Percentiles rank a stretch among this genome's conserved stretches.
phyloP scores from a whole-genome alignment of 2,888 invertebrate species.

The Sesia apiformis region DNA sequence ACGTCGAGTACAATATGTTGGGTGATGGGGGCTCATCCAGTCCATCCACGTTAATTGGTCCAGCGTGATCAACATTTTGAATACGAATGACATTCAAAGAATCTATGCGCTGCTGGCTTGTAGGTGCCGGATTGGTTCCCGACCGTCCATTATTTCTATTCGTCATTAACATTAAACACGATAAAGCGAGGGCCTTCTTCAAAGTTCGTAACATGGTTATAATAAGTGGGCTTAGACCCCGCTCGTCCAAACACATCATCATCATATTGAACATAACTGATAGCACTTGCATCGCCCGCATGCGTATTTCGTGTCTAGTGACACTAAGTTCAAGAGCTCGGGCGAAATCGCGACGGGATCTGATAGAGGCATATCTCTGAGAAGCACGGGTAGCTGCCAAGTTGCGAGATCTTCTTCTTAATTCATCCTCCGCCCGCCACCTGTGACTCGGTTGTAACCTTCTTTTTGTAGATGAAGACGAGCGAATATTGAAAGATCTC shows the following conservation, averaged over 20 bases:
- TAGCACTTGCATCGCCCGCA: slow-evolving; percentile 64
- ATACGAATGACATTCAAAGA: slow-evolving; percentile 52
- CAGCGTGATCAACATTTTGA: slow-evolving; percentile 53
- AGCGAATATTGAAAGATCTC: slow-evolving; percentile 25
- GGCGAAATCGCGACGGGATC: slow-evolving; percentile 44
- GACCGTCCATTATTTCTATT: slow-evolving; percentile 36
- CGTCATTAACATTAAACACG: slow-evolving; percentile 63
- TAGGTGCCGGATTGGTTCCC: slow-evolving; percentile 26
- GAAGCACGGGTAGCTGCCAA: slow-evolving; percentile 29
- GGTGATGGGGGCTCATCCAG: slow-evolving; percentile 39
- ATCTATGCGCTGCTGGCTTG: slow-evolving; percentile 29
- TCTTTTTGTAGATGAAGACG: slow-evolving; percentile 34
- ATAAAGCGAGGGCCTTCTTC: slow-evolving; percentile 60
- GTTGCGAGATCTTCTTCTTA: slow-evolving; percentile 38
- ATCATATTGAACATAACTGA: slow-evolving; percentile 71
- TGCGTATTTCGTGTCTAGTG: slow-evolving; percentile 62
- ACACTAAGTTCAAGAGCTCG: slow-evolving; percentile 55
- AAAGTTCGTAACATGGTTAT: slow-evolving; percentile 59
- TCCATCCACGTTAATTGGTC: slow-evolving; percentile 54
- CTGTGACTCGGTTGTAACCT: slow-evolving; percentile 36
- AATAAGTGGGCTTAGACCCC: slow-evolving; percentile 58
- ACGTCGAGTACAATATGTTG: not conserved
- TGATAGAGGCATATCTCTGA: slow-evolving; percentile 28
- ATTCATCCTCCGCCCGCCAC: slow-evolving; percentile 50
- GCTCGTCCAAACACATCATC: slow-evolving; percentile 68